Percentiles rank a stretch among this genome's conserved stretches.
phyloP scores from a whole-genome alignment of 1,140 invertebrate genomes.

The Varroa destructor region DNA sequence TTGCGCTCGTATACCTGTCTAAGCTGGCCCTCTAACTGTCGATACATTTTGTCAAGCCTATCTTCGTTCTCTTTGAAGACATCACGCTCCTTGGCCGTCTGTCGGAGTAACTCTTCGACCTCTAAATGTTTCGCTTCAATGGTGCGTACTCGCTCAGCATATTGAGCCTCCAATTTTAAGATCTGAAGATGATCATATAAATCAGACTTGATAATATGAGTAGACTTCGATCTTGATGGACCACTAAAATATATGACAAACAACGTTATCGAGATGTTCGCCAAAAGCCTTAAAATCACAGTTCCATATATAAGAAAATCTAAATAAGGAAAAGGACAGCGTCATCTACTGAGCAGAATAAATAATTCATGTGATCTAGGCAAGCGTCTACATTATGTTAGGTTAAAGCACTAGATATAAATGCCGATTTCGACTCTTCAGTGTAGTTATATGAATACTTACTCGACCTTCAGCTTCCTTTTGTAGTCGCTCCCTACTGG shows the following conservation, averaged over 20 bases:
- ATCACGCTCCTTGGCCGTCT: not conserved
- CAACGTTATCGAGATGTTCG: slow-evolving; percentile 7
- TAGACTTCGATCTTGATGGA: too few relatives aligned
- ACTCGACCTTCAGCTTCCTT: not conserved
- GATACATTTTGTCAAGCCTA: slow-evolving; percentile 15
- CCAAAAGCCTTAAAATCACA: not conserved
- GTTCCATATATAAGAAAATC: not conserved
- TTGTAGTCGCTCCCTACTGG: slow-evolving; percentile 3
- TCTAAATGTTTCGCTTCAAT: slow-evolving; percentile 1
- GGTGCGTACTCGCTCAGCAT: not conserved
- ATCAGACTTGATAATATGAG: too few relatives aligned
- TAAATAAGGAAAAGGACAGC: not conserved
- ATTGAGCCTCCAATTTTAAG: not conserved
- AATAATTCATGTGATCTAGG: not conserved
- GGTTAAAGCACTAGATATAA: too few relatives aligned
- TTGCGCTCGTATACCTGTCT: not conserved
- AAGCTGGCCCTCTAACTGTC: slow-evolving; percentile 1
- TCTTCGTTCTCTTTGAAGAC: slow-evolving; percentile 12
- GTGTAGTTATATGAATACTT: not conserved
- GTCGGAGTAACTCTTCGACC: not conserved
- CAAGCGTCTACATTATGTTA: too few relatives aligned
- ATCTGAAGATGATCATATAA: not conserved
- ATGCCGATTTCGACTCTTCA: too few relatives aligned
- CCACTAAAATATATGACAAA: not conserved
- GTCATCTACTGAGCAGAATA: not conserved